Evolutionary conservation across 1,140 invertebrate species (phyloP).

Genomic region (Spodoptera frugiperda): DNA sequence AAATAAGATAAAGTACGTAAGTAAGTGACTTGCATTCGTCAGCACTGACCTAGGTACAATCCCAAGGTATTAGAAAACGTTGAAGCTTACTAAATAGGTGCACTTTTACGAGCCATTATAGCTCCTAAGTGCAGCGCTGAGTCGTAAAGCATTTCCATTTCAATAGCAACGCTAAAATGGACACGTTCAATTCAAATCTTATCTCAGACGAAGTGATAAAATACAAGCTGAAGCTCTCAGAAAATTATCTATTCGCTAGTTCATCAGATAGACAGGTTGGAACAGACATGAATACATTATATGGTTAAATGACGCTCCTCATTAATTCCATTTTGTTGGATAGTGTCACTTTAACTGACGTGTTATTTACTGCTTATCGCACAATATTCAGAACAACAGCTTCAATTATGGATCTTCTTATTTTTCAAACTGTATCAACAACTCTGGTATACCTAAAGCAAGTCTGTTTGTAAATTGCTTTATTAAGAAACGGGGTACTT

Average conservation of each 20-base stretch:
- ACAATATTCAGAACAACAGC: neutral
- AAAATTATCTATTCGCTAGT: constrained; percentile 1
- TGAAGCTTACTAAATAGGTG: constrained; percentile 26
- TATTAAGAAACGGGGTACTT: constrained; percentile 29
- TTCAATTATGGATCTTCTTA: constrained; percentile 5
- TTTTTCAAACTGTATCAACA: neutral
- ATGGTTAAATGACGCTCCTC: constrained; percentile 8
- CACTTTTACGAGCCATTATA: constrained; percentile 20
- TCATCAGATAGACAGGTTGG: constrained; percentile 2
- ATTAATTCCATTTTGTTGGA: constrained; percentile 31
- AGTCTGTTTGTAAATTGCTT: constrained; percentile 28
- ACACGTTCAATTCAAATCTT: constrained; percentile 9
- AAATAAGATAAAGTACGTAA: constrained; percentile 9
- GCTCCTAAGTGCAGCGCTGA: constrained; percentile 13
- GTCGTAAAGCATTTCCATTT: constrained; percentile 24
- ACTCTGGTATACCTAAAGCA: neutral
- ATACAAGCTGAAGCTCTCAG: neutral
- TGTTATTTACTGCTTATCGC: constrained; percentile 11
- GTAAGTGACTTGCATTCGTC: neutral
- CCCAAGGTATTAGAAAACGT: constrained; percentile 28
- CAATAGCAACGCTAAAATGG: constrained; percentile 11
- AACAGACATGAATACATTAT: constrained; percentile 37
- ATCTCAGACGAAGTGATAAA: constrained; percentile 18
- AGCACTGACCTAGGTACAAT: constrained; percentile 3
- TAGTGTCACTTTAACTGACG: constrained; percentile 13